Conservation (phyloP, 1,140 invertebrate genomes). For the Drosophila guanche region DNA sequence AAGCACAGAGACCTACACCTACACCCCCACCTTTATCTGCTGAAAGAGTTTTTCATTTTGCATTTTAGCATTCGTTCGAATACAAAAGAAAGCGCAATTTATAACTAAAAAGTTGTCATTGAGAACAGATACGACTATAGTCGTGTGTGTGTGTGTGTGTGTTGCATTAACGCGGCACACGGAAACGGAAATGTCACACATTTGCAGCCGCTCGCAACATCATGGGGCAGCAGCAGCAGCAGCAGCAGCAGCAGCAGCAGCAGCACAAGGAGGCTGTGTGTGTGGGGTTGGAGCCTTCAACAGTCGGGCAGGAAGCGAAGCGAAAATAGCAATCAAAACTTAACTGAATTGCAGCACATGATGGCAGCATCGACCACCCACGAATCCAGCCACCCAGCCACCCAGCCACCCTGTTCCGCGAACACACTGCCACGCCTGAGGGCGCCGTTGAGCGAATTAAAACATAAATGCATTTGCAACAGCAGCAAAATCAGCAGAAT, state of each 20-base stretch:
- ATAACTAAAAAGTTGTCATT: slow-evolving; percentile 57
- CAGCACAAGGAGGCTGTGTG: neutral
- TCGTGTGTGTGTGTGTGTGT: slow-evolving; percentile 8
- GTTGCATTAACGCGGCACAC: slow-evolving; percentile 63
- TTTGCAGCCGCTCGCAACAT: slow-evolving; percentile 77
- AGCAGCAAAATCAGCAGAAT: slow-evolving; percentile 16
- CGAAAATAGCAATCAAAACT: slow-evolving; percentile 82
- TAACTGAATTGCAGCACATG: slow-evolving; percentile 79
- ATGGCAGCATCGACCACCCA: slow-evolving; percentile 12
- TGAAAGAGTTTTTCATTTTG: neutral
- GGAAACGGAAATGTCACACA: slow-evolving; percentile 80
- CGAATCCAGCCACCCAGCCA: neutral
- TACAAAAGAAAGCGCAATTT: slow-evolving; percentile 55
- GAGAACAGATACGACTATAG: too few species aligned
- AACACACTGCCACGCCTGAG: slow-evolving; percentile 24
- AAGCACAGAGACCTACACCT: too few species aligned
- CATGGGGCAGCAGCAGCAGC: slow-evolving; percentile 30
- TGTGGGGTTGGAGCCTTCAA: slow-evolving; percentile 5
- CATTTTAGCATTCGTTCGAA: slow-evolving; percentile 42
- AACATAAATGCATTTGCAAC: slow-evolving; percentile 74
- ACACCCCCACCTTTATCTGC: too few species aligned
- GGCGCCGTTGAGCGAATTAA: slow-evolving; percentile 70
- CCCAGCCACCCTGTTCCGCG: neutral
- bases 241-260: neutral
- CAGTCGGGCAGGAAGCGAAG: slow-evolving; percentile 72